A percentile compares a stretch with the other conserved stretches of the same genome.
Conservation (phyloP, 2,113 vertebrate species). For the Corydoras maculifer region DNA sequence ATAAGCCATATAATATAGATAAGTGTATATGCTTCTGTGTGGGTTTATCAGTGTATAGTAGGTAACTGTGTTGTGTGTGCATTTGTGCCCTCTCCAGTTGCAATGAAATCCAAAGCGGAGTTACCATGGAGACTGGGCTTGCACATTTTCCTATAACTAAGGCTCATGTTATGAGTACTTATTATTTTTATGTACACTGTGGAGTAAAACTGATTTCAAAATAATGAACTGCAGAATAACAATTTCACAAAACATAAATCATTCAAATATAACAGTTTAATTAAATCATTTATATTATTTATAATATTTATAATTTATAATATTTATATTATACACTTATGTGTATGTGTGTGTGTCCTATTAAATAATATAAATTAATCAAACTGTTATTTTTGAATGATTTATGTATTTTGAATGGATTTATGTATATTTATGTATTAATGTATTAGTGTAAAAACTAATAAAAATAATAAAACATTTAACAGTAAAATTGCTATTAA, state of each 20-base stretch:
- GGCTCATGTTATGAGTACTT: slow-evolving; percentile 29
- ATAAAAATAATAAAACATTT: too few species aligned
- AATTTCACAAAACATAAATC: not conserved
- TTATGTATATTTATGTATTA: too few species aligned
- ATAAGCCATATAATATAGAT: not conserved
- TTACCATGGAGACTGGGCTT: slow-evolving; percentile 46
- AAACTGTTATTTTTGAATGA: too few species aligned
- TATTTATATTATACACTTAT: too few species aligned
- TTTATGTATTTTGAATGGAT: too few species aligned
- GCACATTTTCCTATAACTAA: slow-evolving; percentile 42
- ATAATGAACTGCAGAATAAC: not conserved
- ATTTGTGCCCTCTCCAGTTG: slow-evolving; percentile 13
- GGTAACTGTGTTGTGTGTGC: slow-evolving; percentile 7
- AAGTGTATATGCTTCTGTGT: slow-evolving; percentile 18
- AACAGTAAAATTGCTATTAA: too few species aligned
- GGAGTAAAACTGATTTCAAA: not conserved
- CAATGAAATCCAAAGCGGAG: slow-evolving; percentile 39
- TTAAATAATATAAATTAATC: too few species aligned
- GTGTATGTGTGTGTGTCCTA: too few species aligned
- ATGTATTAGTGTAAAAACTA: too few species aligned
- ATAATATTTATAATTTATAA: too few species aligned
- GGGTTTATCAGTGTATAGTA: slow-evolving; percentile 25
- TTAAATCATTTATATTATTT: too few species aligned
- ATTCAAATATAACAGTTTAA: not conserved
- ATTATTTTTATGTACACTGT: slow-evolving; percentile 30